Conservation (phyloP, 1,140 invertebrate genomes). For the Hypsibius dujardini region DNA sequence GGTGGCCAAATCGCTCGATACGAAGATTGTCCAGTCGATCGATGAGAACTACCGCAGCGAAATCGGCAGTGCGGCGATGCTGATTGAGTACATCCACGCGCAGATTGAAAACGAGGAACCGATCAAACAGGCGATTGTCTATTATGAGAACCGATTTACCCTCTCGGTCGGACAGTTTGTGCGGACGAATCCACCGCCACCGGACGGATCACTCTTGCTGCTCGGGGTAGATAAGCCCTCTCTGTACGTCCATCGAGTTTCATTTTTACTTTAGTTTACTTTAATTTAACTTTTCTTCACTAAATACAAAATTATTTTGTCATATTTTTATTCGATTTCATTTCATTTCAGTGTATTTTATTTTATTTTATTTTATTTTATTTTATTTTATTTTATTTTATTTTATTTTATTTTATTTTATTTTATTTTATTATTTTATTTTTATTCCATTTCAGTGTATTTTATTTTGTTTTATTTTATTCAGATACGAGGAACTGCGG, state of each 20-base stretch:
- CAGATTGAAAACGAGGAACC: conserved; percentile 9
- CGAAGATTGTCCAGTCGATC: not conserved
- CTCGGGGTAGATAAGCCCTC: not conserved
- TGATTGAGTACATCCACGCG: not conserved
- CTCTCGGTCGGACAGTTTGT: not conserved
- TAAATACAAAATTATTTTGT: no score
- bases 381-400: no score
- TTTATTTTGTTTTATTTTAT: no score
- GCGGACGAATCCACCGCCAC: not conserved
- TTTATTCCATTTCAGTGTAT: no score
- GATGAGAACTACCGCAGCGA: not conserved
- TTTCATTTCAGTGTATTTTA: no score
- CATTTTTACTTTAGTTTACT: no score
- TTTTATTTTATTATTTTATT: no score
- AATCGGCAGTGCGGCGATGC: not conserved
- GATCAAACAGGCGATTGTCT: not conserved
- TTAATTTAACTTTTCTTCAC: no score
- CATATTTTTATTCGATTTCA: no score
- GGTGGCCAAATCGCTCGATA: conserved; percentile 1
- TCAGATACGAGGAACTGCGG: not conserved
- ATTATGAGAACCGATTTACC: not conserved
- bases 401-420: no score
- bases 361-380: no score
- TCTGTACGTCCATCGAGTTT: not conserved
- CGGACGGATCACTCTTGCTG: not conserved